These are phyloP conservation scores for Trematomus bernacchii DNA, from an alignment of 2,797 vertebrate genomes.

Conservation along the genomic window DNA sequence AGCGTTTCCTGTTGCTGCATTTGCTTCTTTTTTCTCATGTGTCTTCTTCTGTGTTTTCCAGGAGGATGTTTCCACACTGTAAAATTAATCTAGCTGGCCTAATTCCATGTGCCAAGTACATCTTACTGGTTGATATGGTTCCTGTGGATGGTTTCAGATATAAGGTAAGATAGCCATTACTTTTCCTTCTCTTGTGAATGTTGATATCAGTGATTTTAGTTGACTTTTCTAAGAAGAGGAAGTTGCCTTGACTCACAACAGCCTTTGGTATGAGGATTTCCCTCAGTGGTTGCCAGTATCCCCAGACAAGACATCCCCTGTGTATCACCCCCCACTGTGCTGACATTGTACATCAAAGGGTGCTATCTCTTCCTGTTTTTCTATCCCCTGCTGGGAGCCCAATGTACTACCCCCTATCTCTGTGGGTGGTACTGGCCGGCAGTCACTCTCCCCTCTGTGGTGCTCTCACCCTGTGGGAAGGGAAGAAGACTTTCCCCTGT, in stretches of 20 bases:
- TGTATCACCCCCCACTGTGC: slow-evolving; percentile 61
- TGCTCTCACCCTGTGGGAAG: slow-evolving; percentile 50
- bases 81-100: slow-evolving; percentile 91
- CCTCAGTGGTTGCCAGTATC: slow-evolving; percentile 34
- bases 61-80: slow-evolving; percentile 95
- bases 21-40: background rate
- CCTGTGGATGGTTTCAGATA: slow-evolving; percentile 92
- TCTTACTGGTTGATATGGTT: slow-evolving; percentile 93
- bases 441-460: slow-evolving; percentile 46
- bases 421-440: slow-evolving; percentile 73
- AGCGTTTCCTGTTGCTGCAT: background rate
- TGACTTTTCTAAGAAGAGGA: background rate
- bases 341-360: slow-evolving; percentile 85
- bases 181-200: background rate
- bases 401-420: slow-evolving; percentile 74
- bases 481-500: slow-evolving; percentile 37
- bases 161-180: slow-evolving; percentile 84
- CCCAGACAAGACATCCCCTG: slow-evolving; percentile 57
- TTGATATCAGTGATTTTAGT: background rate
- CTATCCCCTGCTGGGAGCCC: slow-evolving; percentile 83
- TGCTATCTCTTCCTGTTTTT: slow-evolving; percentile 89
- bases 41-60: slow-evolving; percentile 57
- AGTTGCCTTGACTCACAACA: slow-evolving; percentile 6
- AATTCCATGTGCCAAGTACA: slow-evolving; percentile 92
- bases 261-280: slow-evolving; percentile 28